Conservation (phyloP, 2,113 vertebrate genomes). For the Ivindomyrus marchei region DNA sequence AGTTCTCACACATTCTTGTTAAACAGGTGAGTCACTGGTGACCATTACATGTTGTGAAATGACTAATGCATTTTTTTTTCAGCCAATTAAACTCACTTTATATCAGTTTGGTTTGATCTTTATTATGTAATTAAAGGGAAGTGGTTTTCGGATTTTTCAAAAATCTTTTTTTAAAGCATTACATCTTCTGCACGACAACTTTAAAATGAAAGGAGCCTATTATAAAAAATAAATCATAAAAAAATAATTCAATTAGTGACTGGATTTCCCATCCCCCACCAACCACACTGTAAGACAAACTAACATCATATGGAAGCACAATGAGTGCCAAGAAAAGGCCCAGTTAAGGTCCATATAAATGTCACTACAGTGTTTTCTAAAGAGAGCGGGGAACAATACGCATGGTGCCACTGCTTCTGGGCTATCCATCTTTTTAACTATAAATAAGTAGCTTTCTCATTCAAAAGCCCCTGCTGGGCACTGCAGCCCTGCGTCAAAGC, state of each 20-base stretch:
- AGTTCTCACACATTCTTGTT: not conserved
- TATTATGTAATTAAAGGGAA: no score
- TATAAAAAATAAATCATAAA: not conserved
- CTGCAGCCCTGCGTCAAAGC: conserved; percentile 35
- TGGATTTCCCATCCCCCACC: not conserved
- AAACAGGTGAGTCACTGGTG: not conserved
- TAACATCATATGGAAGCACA: conserved; percentile 27
- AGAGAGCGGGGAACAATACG: conserved; percentile 38
- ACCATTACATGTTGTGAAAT: not conserved
- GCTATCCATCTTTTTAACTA: conserved; percentile 45
- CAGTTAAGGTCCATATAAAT: conserved; percentile 45
- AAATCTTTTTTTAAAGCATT: not conserved
- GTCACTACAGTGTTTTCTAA: conserved; percentile 39
- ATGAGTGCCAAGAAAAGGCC: conserved; percentile 33
- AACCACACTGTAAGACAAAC: conserved; percentile 11
- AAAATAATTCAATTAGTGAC: not conserved
- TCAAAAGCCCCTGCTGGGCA: conserved; percentile 42
- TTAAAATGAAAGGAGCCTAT: not conserved
- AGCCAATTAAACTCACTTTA: not conserved
- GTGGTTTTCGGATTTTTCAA: not conserved
- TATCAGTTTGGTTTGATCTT: not conserved
- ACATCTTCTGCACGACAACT: not conserved
- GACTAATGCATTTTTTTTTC: not conserved
- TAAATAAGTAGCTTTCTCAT: conserved; percentile 44
- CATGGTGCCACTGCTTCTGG: conserved; percentile 34